These are phyloP conservation scores for Metalampra italica DNA, from an alignment of 2,888 invertebrate genomes.

Conservation along the genomic window DNA sequence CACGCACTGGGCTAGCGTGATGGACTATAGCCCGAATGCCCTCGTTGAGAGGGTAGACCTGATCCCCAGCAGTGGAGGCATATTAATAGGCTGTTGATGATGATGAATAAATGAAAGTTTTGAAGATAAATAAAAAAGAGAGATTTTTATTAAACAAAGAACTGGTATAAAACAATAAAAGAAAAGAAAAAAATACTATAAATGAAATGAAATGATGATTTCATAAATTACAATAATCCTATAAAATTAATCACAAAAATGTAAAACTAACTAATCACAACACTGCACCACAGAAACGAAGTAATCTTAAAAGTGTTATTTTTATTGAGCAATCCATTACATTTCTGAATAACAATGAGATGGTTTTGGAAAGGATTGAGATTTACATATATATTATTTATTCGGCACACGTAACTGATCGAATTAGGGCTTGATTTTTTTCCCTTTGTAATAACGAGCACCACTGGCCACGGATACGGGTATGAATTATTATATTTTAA, in stretches of 20 bases:
- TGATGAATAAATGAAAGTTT: too few species aligned
- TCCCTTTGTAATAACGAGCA: not conserved
- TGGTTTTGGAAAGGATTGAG: not conserved
- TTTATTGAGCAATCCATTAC: slow-evolving; percentile 3
- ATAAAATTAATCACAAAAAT: not conserved
- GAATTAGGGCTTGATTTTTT: slow-evolving; percentile 3
- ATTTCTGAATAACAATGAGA: slow-evolving; percentile 9
- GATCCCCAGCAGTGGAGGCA: too few species aligned
- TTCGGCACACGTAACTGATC: slow-evolving; percentile 6
- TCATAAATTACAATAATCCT: not conserved
- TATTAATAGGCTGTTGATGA: too few species aligned
- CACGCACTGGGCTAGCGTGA: too few species aligned
- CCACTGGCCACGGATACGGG: not conserved
- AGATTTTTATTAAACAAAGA: too few species aligned
- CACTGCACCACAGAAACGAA: not conserved
- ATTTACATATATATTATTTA: slow-evolving; percentile 8
- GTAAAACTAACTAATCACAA: not conserved
- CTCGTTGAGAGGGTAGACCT: too few species aligned
- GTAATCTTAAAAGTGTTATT: not conserved
- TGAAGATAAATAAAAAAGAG: too few species aligned
- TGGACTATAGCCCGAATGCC: too few species aligned
- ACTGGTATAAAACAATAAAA: too few species aligned
- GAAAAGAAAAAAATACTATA: too few species aligned
- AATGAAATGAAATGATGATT: not conserved
- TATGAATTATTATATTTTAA: not conserved